Percentiles rank a stretch among this genome's conserved stretches.
phyloP scores from a whole-genome alignment of 64 coral and sea anemone species.

The Anthopleura sola region DNA sequence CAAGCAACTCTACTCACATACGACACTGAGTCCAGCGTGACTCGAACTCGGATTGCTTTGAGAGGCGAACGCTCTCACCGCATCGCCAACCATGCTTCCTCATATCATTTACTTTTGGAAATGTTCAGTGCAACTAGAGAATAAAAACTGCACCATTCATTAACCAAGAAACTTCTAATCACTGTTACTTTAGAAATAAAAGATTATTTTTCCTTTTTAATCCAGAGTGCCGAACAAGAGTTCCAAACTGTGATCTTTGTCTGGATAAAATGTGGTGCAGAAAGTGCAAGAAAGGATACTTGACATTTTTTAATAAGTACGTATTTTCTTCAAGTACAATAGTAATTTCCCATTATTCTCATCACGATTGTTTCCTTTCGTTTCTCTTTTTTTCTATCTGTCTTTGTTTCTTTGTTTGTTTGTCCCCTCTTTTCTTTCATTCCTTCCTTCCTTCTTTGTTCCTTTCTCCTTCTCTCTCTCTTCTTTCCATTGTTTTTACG shows the following conservation, averaged over 20 bases:
- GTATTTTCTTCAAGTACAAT: neutral
- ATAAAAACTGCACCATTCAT: no score
- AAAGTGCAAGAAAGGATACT: neutral
- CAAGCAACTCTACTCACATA: no score
- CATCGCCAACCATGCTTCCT: no score
- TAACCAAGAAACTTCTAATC: no score
- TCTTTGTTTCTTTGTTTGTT: neutral
- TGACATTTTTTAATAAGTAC: neutral
- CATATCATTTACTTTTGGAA: no score
- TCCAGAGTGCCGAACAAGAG: neutral
- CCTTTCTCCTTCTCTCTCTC: neutral
- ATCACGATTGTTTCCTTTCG: neutral
- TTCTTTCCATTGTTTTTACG: neutral
- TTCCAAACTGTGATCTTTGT: neutral
- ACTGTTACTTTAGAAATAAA: no score
- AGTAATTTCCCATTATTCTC: neutral
- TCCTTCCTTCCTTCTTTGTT: neutral
- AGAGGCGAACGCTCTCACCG: no score
- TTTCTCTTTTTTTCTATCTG: neutral
- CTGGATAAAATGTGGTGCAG: slow-evolving; percentile 13
- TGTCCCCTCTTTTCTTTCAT: neutral
- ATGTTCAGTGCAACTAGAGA: no score
- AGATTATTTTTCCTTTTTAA: neutral
- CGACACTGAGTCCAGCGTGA: no score
- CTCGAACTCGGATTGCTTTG: no score